phyloP scores from a whole-genome alignment of 2,113 vertebrate genomes.

The Aptenodytes forsteri region DNA sequence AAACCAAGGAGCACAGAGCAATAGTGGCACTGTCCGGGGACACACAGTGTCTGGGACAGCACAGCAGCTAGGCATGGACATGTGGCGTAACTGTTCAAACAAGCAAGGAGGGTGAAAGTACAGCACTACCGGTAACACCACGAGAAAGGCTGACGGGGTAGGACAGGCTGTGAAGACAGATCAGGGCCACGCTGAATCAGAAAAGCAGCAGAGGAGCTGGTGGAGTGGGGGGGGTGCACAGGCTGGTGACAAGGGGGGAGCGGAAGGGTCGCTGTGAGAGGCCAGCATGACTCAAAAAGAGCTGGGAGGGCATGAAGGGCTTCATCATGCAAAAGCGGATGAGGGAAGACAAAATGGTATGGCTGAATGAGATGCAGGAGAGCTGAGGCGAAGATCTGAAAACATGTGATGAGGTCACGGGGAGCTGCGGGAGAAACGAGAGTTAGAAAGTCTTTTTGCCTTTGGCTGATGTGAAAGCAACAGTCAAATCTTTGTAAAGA shows the following conservation, averaged over 20 bases:
- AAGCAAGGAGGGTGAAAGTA: neutral
- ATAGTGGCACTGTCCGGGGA: no score
- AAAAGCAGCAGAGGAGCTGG: neutral
- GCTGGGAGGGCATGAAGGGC: neutral
- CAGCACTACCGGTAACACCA: neutral
- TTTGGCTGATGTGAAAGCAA: neutral
- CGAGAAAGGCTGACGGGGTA: neutral
- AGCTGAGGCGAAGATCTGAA: neutral
- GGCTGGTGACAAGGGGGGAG: neutral
- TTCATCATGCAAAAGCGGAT: neutral
- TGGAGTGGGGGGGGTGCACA: neutral
- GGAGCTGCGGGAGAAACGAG: neutral
- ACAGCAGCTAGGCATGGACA: neutral
- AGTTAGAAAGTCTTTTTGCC: neutral
- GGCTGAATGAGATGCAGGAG: neutral
- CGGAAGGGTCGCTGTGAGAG: neutral
- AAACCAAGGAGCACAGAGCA: neutral
- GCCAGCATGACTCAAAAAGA: neutral
- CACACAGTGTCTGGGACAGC: neutral
- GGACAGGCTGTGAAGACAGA: neutral
- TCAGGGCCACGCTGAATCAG: neutral
- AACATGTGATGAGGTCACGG: neutral
- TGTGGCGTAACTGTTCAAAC: neutral
- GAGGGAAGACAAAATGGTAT: neutral
- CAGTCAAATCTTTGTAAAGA: neutral